A percentile compares a stretch with the other conserved stretches of the same genome.
Evolutionary conservation across 2,113 vertebrate genomes (phyloP).

Genomic region (Thamnaconus septentrionalis): DNA sequence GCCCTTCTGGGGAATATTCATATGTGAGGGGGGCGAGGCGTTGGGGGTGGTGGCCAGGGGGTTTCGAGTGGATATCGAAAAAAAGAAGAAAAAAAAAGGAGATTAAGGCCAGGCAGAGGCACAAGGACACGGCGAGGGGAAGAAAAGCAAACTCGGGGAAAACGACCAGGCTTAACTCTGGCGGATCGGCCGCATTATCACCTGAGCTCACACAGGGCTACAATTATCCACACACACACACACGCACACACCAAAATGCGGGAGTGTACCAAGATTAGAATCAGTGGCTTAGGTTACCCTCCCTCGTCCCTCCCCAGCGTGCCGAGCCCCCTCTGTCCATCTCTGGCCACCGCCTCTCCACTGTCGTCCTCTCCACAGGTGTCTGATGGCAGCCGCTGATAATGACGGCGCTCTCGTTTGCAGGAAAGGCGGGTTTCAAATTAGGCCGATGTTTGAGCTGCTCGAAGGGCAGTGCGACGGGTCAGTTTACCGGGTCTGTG

Average conservation of each 20-base stretch:
- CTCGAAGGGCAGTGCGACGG: constrained; percentile 46
- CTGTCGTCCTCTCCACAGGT: constrained; percentile 54
- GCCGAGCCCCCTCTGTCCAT: constrained; percentile 41
- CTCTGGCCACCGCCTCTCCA: constrained; percentile 44
- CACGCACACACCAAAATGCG: constrained; percentile 62
- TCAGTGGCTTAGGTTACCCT: constrained; percentile 74
- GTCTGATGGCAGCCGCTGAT: constrained; percentile 80
- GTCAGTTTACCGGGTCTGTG: constrained; percentile 65
- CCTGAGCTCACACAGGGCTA: constrained; percentile 71
- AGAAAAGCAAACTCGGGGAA: constrained; percentile 53
- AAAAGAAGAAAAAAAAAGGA: constrained; percentile 27
- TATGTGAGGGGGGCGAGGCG: constrained; percentile 37
- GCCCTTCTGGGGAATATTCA: constrained; percentile 87
- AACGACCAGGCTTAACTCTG: constrained; percentile 65
- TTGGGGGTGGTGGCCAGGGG: too few relatives aligned
- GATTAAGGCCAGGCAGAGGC: constrained; percentile 35
- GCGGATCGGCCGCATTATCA: constrained; percentile 65
- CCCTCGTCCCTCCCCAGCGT: constrained; percentile 33
- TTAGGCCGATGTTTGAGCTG: constrained; percentile 64
- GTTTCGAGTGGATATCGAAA: too few relatives aligned
- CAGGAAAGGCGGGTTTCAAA: constrained; percentile 51
- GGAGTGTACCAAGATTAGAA: constrained; percentile 74
- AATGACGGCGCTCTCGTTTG: constrained; percentile 67
- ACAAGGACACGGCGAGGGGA: constrained; percentile 40
- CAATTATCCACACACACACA: constrained; percentile 66